These are phyloP conservation scores for Microtus oregoni DNA, from an alignment of 2,113 vertebrate genomes.

Conservation along the genomic window DNA sequence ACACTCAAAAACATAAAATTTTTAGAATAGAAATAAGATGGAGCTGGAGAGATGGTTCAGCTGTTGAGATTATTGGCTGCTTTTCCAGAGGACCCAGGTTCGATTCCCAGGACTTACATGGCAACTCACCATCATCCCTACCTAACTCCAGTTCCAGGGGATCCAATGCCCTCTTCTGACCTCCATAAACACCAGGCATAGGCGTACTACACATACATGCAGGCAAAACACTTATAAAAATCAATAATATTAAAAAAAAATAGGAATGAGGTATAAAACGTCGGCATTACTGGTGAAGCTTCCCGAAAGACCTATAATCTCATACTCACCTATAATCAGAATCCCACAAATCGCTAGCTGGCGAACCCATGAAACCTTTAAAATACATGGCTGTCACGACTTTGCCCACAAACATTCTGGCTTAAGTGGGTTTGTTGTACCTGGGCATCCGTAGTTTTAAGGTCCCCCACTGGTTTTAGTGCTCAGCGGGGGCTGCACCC, in stretches of 20 bases:
- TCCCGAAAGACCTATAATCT: neutral
- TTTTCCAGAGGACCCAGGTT: neutral
- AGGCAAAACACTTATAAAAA: neutral
- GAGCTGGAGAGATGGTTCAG: neutral
- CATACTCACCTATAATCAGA: neutral
- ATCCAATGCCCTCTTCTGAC: neutral
- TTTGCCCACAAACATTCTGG: neutral
- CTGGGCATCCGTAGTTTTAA: neutral
- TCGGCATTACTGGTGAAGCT: neutral
- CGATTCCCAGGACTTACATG: neutral
- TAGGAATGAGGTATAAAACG: neutral
- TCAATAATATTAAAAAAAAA: neutral
- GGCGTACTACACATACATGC: neutral
- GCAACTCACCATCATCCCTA: neutral
- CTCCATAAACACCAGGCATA: neutral
- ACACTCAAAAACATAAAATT: neutral
- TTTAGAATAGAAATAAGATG: neutral
- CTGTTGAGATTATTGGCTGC: neutral
- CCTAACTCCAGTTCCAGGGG: neutral
- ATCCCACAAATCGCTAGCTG: neutral
- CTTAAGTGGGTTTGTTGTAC: neutral
- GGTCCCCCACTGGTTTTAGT: neutral
- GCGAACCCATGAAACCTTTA: neutral
- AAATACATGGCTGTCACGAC: neutral
- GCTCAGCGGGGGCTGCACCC: neutral